These are phyloP conservation scores for Dolichoris vasculosae DNA, from an alignment of 1,140 invertebrate genomes.

Conservation along the genomic window DNA sequence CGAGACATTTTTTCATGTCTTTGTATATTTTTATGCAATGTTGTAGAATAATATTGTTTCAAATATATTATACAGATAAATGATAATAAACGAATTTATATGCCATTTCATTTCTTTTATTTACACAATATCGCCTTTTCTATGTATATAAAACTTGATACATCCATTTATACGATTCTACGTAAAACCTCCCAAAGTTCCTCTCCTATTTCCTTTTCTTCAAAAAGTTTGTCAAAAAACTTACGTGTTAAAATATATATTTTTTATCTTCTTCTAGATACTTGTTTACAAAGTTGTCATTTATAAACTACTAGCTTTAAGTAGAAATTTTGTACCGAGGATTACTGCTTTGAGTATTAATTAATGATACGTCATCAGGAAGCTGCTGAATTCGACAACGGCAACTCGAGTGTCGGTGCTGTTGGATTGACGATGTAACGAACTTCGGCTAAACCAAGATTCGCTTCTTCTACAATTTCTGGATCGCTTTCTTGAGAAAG, in stretches of 20 bases:
- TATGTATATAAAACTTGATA: too few species aligned
- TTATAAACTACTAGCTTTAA: not conserved
- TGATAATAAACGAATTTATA: slow-evolving; percentile 65
- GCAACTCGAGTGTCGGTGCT: slow-evolving; percentile 11
- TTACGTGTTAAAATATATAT: too few species aligned
- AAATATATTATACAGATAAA: slow-evolving; percentile 76
- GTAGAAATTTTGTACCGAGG: not conserved
- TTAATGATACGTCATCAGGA: not conserved
- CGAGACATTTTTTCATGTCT: slow-evolving; percentile 76
- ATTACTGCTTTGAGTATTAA: not conserved
- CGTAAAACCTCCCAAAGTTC: too few species aligned
- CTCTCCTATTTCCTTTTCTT: too few species aligned
- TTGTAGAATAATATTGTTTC: slow-evolving; percentile 76
- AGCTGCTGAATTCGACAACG: not conserved
- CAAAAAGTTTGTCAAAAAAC: too few species aligned
- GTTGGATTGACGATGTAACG: slow-evolving; percentile 34
- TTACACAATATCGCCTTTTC: not conserved
- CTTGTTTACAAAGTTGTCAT: too few species aligned
- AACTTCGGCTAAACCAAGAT: slow-evolving; percentile 23
- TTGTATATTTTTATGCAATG: slow-evolving; percentile 76
- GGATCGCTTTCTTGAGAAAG: slow-evolving; percentile 24
- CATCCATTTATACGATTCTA: too few species aligned
- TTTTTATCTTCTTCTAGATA: too few species aligned
- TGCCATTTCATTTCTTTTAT: slow-evolving; percentile 15
- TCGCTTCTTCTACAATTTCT: slow-evolving; percentile 42